These are phyloP conservation scores for Hypercompe scribonia DNA, from an alignment of 2,888 invertebrate species.

Conservation along the genomic window DNA sequence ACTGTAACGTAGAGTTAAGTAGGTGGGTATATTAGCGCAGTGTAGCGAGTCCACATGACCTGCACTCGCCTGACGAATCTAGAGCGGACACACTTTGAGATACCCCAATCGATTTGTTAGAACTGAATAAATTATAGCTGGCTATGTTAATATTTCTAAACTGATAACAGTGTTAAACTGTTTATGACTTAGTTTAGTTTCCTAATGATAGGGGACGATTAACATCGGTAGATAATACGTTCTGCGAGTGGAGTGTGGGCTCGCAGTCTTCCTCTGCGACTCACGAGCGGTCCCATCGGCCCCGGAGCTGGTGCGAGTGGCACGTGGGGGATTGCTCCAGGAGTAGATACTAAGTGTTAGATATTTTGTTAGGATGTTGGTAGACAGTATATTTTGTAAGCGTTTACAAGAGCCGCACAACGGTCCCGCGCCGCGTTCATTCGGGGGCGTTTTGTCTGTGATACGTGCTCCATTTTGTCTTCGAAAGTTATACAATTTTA, in stretches of 20 bases:
- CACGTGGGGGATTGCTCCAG: slow-evolving; percentile 3
- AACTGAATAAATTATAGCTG: background rate
- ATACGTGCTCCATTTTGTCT: slow-evolving; percentile 48
- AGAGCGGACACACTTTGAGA: no score
- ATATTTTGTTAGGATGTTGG: slow-evolving; percentile 24
- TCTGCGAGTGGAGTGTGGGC: background rate
- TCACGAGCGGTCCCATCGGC: background rate
- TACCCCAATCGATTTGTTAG: background rate
- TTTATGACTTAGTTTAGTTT: background rate
- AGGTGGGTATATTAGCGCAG: background rate
- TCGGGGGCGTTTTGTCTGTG: slow-evolving; percentile 43
- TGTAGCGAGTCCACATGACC: background rate
- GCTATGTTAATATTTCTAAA: background rate
- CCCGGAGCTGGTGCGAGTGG: background rate
- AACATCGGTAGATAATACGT: no score
- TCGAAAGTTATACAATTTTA: slow-evolving; percentile 23
- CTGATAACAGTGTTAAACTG: background rate
- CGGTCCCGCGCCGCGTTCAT: slow-evolving; percentile 24
- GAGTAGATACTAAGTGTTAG: slow-evolving; percentile 10
- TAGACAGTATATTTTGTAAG: slow-evolving; percentile 42
- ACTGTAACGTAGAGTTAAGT: background rate
- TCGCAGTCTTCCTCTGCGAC: background rate
- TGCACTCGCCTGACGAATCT: no score
- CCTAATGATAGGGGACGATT: background rate
- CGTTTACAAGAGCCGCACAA: slow-evolving; percentile 30